Base-by-base conservation (phyloP, 2,113 vertebrate species). In the Xenopus borealis region DNA sequence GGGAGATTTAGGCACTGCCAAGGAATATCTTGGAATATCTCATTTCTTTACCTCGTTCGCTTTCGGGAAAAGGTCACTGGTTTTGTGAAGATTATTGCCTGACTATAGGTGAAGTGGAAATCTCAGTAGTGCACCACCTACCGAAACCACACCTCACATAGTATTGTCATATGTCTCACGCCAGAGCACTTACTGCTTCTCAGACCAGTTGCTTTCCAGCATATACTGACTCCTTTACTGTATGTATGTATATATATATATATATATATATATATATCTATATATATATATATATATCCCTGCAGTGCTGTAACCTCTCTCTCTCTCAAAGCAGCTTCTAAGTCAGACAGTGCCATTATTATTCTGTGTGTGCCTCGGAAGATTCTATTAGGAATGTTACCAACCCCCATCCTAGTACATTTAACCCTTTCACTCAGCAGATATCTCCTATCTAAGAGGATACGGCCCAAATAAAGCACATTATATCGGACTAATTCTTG, bases 31-130 rank as follows among this genome's bases (percentile, higher is more conserved):
- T 82, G 71, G 46, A 71, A 79, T 50, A 71, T 63, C 18, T 75
- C 66, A 46, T 80, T 80, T 78, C 40, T 79, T 78, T 81, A 67
- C 44, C 55, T 62, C 64, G 59, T 66, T 18, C 78, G 52, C 69
- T 80, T 80, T 70, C 57, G 69, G n/a, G 46, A 47, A 76, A 84
- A 82, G 85, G 81, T 81, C 78, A 2, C 8, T 72, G 73, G 63
- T 81, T 52, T 47, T 75, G 70, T 79, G 80, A 78, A 14, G 59
- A 0, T 30, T 62, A 18, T 9, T 59, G 12, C 20, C 40, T 46
- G 61, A 10, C 79, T 82, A 79, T 79, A 45, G 79, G 67, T 55
- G 73, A 62, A 63, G 19, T 63, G 58, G 18, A 69, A 23, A 69
- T 62, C 58, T 76, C 69, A 76, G 59, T 63, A 76, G 73, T 76